phyloP scores from a whole-genome alignment of 2,113 vertebrate species.

The Xiphophorus hellerii region DNA sequence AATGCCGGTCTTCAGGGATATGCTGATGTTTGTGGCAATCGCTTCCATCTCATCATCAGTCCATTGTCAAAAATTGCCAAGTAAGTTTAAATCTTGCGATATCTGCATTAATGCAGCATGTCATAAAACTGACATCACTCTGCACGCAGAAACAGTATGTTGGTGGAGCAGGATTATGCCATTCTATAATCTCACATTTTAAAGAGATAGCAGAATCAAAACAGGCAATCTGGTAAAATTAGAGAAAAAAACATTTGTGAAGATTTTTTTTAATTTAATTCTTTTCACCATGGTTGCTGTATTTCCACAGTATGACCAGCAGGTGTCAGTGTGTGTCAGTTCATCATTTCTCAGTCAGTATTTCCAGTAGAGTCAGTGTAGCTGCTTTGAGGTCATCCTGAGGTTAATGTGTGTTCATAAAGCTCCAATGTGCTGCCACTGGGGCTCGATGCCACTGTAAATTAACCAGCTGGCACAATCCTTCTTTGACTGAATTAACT shows the following conservation, averaged over 20 bases:
- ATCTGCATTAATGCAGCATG: not conserved
- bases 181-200: not conserved
- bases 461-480: not conserved
- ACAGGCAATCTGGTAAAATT: not conserved
- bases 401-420: constrained; percentile 22
- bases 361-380: not conserved
- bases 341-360: not conserved
- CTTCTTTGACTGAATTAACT: not conserved
- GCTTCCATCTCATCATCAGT: constrained; percentile 56
- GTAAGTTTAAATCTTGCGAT: constrained; percentile 64
- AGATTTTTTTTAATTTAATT: not conserved
- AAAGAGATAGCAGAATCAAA: not conserved
- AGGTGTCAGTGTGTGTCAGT: constrained; percentile 68
- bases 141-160: too few species aligned
- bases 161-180: not conserved
- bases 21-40: constrained; percentile 68
- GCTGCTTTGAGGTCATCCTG: constrained; percentile 23
- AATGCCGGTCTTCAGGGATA: constrained; percentile 61
- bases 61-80: constrained; percentile 75
- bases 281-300: not conserved
- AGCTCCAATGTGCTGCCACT: constrained; percentile 10
- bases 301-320: constrained; percentile 36
- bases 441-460: not conserved
- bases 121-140: not conserved
- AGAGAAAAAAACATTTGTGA: too few species aligned